phyloP scores from a whole-genome alignment of 1,140 invertebrate genomes.

The Drosophila hydei region DNA sequence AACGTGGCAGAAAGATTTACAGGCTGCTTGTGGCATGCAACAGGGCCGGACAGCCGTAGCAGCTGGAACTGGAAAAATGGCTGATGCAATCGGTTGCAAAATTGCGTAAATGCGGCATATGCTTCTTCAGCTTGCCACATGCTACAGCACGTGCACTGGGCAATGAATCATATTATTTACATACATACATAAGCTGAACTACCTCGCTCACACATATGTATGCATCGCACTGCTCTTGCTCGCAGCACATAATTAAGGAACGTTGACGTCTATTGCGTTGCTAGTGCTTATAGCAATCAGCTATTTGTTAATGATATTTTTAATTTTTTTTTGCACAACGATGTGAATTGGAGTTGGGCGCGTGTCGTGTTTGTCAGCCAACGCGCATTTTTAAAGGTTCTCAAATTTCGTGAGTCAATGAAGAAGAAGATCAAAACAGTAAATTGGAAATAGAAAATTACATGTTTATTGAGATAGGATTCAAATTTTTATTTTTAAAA shows the following conservation, averaged over 20 bases:
- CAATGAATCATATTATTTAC: conserved; percentile 11
- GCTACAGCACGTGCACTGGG: conserved; percentile 37
- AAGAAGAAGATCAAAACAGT: neutral
- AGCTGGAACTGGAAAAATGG: conserved; percentile 49
- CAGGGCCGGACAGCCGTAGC: neutral
- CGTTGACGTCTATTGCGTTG: conserved; percentile 2
- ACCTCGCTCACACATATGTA: neutral
- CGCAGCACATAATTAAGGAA: neutral
- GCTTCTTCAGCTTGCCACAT: conserved; percentile 28
- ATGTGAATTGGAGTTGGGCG: neutral
- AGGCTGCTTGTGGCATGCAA: conserved; percentile 57
- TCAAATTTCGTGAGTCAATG: neutral
- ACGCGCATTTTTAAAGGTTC: neutral
- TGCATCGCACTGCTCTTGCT: neutral
- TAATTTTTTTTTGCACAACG: neutral
- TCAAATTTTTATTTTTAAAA: neutral
- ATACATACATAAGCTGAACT: too few relatives aligned
- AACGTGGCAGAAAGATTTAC: conserved; percentile 62
- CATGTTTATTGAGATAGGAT: neutral
- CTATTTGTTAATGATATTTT: conserved; percentile 14
- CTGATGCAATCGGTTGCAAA: conserved; percentile 62
- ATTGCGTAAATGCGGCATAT: conserved; percentile 33
- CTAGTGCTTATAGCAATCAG: neutral
- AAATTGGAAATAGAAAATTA: neutral
- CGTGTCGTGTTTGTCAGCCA: neutral